Evolutionary conservation across 2,797 vertebrate genomes (phyloP).

Genomic region (Moxostoma hubbsi): DNA sequence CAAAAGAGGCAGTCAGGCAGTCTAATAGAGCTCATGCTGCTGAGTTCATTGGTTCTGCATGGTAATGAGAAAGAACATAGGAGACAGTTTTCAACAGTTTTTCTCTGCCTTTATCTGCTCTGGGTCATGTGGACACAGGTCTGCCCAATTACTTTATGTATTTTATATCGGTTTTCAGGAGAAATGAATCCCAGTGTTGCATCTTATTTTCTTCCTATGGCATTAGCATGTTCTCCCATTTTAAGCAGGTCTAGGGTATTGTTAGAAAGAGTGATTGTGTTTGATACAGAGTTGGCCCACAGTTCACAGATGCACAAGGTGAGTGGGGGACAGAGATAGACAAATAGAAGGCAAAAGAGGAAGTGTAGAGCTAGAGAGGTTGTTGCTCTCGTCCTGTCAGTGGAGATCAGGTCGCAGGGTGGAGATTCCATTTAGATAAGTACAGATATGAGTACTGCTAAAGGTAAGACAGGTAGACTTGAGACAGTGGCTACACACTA

Average conservation of each 20-base stretch:
- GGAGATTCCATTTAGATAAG: constrained; percentile 66
- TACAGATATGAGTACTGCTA: constrained; percentile 70
- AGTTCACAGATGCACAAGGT: constrained; percentile 52
- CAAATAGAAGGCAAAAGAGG: constrained; percentile 42
- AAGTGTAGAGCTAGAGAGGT: constrained; percentile 54
- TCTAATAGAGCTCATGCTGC: constrained; percentile 70
- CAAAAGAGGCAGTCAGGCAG: constrained; percentile 70
- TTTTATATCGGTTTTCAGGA: constrained; percentile 1
- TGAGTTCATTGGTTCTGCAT: constrained; percentile 72
- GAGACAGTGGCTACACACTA: constrained; percentile 54
- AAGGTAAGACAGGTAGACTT: constrained; percentile 65
- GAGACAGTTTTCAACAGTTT: constrained; percentile 36
- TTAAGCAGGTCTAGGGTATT: constrained; percentile 44
- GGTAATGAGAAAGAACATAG: constrained; percentile 69
- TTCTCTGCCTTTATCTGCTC: constrained; percentile 26
- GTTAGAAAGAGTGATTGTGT: constrained; percentile 29
- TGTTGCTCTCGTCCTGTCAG: constrained; percentile 51
- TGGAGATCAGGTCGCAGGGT: constrained; percentile 57
- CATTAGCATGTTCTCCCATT: constrained; percentile 23
- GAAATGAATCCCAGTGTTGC: constrained; percentile 27
- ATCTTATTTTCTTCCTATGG: background rate
- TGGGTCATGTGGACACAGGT: constrained; percentile 36
- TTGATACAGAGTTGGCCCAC: constrained; percentile 18
- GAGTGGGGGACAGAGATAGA: constrained; percentile 36
- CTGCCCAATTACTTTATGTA: constrained; percentile 17